Conservation (phyloP, 2,888 invertebrate species). For the Cistogaster globosa region DNA sequence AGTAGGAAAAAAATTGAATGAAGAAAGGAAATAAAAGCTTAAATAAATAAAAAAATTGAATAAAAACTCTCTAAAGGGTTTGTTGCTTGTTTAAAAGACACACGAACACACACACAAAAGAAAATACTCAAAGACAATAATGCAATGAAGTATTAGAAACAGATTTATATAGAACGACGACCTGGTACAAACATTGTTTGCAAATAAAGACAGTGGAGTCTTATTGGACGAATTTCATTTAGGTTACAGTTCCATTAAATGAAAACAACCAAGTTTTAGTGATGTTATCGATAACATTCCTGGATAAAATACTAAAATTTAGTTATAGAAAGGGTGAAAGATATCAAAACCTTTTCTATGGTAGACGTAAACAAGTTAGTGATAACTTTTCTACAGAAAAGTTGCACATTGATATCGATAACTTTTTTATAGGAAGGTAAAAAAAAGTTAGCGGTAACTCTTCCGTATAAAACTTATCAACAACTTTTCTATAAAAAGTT, state of each 20-base stretch:
- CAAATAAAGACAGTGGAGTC: slow-evolving; percentile 48
- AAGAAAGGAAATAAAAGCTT: background rate
- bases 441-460: too few species aligned
- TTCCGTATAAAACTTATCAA: background rate
- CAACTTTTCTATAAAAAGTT: background rate
- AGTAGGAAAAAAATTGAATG: slow-evolving; percentile 32
- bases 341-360: too few species aligned
- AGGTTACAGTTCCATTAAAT: too few species aligned
- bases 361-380: too few species aligned
- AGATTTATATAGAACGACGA: slow-evolving; percentile 34
- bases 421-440: too few species aligned
- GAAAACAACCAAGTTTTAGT: too few species aligned
- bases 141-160: slow-evolving; percentile 35
- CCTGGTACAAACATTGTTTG: slow-evolving; percentile 22
- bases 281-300: too few species aligned
- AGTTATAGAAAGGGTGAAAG: too few species aligned
- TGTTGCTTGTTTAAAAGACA: slow-evolving; percentile 50
- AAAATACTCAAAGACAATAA: slow-evolving; percentile 12
- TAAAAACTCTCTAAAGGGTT: slow-evolving; percentile 63
- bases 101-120: slow-evolving; percentile 12
- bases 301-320: too few species aligned
- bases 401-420: too few species aligned
- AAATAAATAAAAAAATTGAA: slow-evolving; percentile 61
- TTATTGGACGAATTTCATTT: too few species aligned
- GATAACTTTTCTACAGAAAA: too few species aligned